A percentile compares a stretch with the other conserved stretches of the same genome.
Conservation (phyloP, 2,888 invertebrate genomes). For the Macrophya alboannulata region DNA sequence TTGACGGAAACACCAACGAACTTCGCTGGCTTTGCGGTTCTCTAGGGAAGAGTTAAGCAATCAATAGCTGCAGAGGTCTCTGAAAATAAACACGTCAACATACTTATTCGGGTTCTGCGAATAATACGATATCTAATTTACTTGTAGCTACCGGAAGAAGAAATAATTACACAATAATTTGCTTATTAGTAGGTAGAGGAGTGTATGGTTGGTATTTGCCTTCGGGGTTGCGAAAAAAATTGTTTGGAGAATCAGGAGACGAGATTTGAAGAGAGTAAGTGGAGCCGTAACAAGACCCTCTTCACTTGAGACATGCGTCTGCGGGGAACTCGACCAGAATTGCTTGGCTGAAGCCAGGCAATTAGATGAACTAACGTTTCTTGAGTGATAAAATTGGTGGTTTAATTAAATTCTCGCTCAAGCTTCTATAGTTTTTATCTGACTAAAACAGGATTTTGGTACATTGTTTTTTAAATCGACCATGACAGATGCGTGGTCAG, state of each 20-base stretch:
- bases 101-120: neutral
- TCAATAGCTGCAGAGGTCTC: constrained; percentile 38
- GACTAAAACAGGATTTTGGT: neutral
- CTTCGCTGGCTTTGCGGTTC: constrained; percentile 24
- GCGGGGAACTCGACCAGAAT: neutral
- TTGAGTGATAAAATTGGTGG: constrained; percentile 43
- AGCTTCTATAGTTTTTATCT: neutral
- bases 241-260: neutral
- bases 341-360: constrained; percentile 21
- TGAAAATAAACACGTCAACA: neutral
- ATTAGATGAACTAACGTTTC: constrained; percentile 51
- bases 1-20: constrained; percentile 48
- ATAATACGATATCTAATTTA: neutral
- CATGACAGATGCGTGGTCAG: neutral
- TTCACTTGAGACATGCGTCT: constrained; percentile 35
- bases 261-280: neutral
- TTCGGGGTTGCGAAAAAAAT: neutral
- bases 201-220: neutral
- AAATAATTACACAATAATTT: neutral
- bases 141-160: neutral
- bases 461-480: constrained; percentile 53
- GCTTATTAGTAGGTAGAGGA: neutral
- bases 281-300: constrained; percentile 20
- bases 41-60: constrained; percentile 41
- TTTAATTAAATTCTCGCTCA: constrained; percentile 53